Percentiles rank a stretch among this genome's conserved stretches.
Evolutionary conservation across 1,140 invertebrate species (phyloP).

Genomic region (Elymnias hypermnestra): DNA sequence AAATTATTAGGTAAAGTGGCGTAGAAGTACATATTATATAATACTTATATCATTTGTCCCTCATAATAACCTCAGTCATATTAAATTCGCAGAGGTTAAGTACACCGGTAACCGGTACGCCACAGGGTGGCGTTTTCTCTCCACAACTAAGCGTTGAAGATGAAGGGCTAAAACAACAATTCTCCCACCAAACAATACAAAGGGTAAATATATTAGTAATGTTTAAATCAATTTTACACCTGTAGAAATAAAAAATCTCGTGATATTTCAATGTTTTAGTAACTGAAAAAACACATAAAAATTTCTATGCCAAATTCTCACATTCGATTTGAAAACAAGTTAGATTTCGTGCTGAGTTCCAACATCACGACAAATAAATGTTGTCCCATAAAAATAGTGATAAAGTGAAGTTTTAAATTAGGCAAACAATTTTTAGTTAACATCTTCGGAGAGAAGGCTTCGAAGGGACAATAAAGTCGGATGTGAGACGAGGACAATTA

Average conservation of each 20-base stretch:
- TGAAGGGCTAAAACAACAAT: constrained; percentile 67
- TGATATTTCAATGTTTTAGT: no score
- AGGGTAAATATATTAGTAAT: constrained; percentile 50
- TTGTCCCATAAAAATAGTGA: constrained; percentile 22
- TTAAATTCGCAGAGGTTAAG: constrained; percentile 48
- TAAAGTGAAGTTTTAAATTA: constrained; percentile 50
- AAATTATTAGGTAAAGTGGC: no score
- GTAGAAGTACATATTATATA: neutral
- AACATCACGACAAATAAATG: constrained; percentile 19
- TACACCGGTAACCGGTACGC: constrained; percentile 57
- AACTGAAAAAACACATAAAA: no score
- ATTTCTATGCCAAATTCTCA: no score
- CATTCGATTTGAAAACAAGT: no score
- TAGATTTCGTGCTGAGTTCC: constrained; percentile 1
- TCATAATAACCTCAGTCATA: neutral
- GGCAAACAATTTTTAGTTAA: constrained; percentile 64
- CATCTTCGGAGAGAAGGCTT: constrained; percentile 64
- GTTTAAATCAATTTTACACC: neutral
- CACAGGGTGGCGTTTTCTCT: constrained; percentile 59
- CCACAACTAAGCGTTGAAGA: constrained; percentile 63
- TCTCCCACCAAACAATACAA: constrained; percentile 64
- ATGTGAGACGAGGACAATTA: constrained; percentile 67
- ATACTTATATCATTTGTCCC: neutral
- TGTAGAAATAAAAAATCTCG: neutral
- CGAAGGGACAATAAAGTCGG: constrained; percentile 71